Evolutionary conservation across 2,113 vertebrate species (phyloP).

Genomic region (Cheirogaleus medius): DNA sequence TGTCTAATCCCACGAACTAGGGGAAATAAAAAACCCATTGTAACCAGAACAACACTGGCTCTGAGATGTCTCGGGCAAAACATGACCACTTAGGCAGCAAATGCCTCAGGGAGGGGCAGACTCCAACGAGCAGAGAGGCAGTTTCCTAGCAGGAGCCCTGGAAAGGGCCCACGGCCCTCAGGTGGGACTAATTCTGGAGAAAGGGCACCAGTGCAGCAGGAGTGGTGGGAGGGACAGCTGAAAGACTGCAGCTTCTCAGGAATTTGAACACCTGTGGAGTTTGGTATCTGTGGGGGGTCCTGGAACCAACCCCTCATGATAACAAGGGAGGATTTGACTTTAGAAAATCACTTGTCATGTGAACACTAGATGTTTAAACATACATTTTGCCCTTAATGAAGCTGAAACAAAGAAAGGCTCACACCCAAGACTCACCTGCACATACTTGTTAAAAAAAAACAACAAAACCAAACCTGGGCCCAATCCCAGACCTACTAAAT

Average conservation of each 20-base stretch:
- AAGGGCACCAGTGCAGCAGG: neutral
- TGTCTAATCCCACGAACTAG: neutral
- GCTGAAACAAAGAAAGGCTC: neutral
- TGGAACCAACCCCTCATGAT: neutral
- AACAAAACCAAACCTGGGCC: neutral
- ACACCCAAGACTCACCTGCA: neutral
- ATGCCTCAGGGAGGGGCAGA: neutral
- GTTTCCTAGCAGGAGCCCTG: neutral
- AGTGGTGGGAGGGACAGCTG: neutral
- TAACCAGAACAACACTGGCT: neutral
- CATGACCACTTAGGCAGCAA: neutral
- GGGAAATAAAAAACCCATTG: conserved; percentile 20
- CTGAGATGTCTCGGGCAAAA: neutral
- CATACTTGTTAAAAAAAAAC: neutral
- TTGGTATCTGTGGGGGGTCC: neutral
- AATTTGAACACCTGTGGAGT: neutral
- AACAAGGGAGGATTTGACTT: neutral
- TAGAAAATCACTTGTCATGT: neutral
- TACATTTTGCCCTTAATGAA: neutral
- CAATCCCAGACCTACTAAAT: neutral
- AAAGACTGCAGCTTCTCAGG: neutral
- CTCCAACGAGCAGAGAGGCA: neutral
- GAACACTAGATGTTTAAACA: neutral
- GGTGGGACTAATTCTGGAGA: neutral
- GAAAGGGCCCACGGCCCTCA: neutral